A percentile compares a stretch with the other conserved stretches of the same genome.
These are phyloP conservation scores for Geothlypis trichas DNA, from an alignment of 2,113 vertebrate genomes.

Conservation along the genomic window DNA sequence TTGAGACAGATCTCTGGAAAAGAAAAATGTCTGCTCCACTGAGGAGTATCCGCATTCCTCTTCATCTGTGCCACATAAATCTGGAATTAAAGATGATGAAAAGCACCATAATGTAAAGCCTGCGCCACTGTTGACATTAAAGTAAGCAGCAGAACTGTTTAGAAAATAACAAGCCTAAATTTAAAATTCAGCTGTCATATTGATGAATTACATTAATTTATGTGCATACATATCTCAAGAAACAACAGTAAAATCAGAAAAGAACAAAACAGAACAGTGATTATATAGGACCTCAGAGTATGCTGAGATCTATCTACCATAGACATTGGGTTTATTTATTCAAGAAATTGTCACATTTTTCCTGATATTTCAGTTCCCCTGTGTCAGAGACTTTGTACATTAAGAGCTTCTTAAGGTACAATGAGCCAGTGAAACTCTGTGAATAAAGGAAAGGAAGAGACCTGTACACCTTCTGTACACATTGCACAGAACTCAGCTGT, in stretches of 20 bases:
- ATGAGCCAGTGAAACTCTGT: background rate
- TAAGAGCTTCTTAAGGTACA: background rate
- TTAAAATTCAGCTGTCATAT: conserved; percentile 29
- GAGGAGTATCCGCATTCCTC: background rate
- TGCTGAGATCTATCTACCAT: background rate
- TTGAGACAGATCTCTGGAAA: background rate
- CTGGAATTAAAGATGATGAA: background rate
- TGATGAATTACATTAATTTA: conserved; percentile 38
- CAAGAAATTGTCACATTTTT: background rate
- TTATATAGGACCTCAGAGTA: background rate
- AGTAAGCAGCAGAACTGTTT: background rate
- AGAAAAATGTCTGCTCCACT: background rate
- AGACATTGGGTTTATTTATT: background rate
- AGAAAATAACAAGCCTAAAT: background rate
- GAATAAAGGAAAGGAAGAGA: background rate
- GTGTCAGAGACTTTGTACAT: background rate
- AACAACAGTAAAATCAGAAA: background rate
- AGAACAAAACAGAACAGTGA: background rate
- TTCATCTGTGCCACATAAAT: background rate
- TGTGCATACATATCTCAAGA: background rate
- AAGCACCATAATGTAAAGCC: background rate
- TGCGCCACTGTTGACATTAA: background rate
- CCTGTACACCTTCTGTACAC: background rate
- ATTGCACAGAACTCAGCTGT: background rate
- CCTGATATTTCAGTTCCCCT: background rate